Evolutionary conservation across 2,797 vertebrate species (phyloP), one percentile per base, ranked within the genome.

Genomic region (Chelonia mydas): DNA sequence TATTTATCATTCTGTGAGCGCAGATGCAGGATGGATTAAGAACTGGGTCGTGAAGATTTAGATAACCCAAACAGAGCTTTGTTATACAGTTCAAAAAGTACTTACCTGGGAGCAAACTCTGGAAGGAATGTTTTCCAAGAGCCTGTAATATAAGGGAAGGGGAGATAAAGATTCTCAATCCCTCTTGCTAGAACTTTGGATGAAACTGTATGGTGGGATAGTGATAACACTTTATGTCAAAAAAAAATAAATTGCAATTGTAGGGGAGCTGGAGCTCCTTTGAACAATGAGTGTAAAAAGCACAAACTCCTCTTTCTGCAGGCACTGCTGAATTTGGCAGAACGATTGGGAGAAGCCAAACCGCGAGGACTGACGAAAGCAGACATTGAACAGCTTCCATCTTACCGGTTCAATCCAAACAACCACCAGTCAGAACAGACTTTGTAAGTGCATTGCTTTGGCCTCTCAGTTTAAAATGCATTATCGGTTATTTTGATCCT

Each of bases 361-460:
- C 99, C 99, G 83, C 98, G 99, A 50, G 99, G 99, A 84, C 94
- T 99, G 79, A 99, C 99, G 83, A 99, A 99, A 98, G 99, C 99
- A 2, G 99, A 99, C 89, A 99, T 99, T 86, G 99, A 99, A 95
- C 99, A 99, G 96, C 99, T 99, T 97, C 99, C 99, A 57, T 99
- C 99, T 11, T 99, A 99, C 83, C 98, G 99, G 92, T 99, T 99
- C 98, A 99, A 99, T 97, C 99, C 99, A 96, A 99, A 99, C 98
- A 99, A 99, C 98, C 99, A 99, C 97, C 99, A 99, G 92, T 99
- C 99, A 94, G 99, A 99, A 91, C 99, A 99, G 98, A 99, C 99
- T 37, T 97, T 99, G 99, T 99, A 97, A 99, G 99, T 98, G 78
- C 50, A 23, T 37, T 84, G 50, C 9, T 93, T 11, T 92, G 25